Base-by-base conservation (phyloP, 2,113 vertebrate species). In the Eurypyga helias region DNA sequence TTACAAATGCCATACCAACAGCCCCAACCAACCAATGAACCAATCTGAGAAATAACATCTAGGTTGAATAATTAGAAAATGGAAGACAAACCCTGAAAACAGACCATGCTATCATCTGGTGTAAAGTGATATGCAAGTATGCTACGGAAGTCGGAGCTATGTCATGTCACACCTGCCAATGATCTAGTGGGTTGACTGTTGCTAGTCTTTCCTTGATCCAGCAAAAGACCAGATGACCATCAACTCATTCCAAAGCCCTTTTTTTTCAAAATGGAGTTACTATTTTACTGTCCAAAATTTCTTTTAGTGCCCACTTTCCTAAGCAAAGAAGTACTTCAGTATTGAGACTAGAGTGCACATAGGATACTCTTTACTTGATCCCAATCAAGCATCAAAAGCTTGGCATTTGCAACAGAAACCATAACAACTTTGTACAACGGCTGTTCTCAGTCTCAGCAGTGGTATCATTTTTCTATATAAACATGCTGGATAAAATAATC, bases 261-360 rank as follows among this genome's bases (percentile, higher is more conserved):
- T 87, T 66, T 46, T 51, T 41, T 41, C 43, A 18, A 49, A 85
- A 93, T 7, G 9, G 13, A 83, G 79, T 87, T 83, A 87, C 19
- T 82, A n/a, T 64, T 80, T 93, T 83, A 76, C 60, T 36, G 51
- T 67, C 84, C 46, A 71, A 93, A 70, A 57, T 67, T 72, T 88
- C 48, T 86, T 62, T 73, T 49, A 78, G 51, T 65, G 78, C 11
- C 21, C 43, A 64, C 55, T 18, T 66, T n/a, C 36, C 46, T 15
- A 5, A 84, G 43, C 5, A 12, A 75, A 80, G 24, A 60, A 78
- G 23, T 62, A 49, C 24, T 87, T 80, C 64, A 70, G 52, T 49
- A 58, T 18, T 0, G 0, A 73, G 38, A 46, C 1, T 29, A 33
- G 34, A 64, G 46, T 4, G 19, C 17, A 54, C 33, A 79, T 4